Conservation (phyloP, 2,888 invertebrate genomes). For the Lasioglossum morio region DNA sequence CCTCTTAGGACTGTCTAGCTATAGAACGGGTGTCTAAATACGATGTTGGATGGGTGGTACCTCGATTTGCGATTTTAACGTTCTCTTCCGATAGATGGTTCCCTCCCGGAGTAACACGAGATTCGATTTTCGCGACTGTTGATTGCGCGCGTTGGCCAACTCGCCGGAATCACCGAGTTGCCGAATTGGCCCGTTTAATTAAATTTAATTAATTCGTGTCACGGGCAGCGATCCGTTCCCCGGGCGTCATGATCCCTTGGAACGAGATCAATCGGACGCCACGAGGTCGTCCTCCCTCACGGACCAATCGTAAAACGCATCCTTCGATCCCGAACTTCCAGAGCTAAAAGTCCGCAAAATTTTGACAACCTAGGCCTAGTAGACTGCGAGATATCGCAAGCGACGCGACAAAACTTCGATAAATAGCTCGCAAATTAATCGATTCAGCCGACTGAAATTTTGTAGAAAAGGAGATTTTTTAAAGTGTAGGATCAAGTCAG, state of each 20-base stretch:
- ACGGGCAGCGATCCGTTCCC: constrained; percentile 8
- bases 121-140: constrained; percentile 17
- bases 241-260: not conserved
- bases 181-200: constrained; percentile 35
- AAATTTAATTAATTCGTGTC: constrained; percentile 45
- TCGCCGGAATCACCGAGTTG: constrained; percentile 1
- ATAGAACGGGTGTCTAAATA: not conserved
- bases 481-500: not conserved
- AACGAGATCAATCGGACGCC: constrained; percentile 2
- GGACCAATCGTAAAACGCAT: not conserved
- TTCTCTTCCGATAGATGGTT: not conserved
- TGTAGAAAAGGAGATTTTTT: not conserved
- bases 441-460: not conserved
- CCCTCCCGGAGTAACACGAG: not conserved
- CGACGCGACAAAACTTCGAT: not conserved
- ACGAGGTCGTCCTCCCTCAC: not conserved
- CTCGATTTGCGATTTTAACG: constrained; percentile 18
- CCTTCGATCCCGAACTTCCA: not conserved
- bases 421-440: not conserved
- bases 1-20: not conserved
- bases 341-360: not conserved
- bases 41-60: not conserved
- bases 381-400: not conserved
- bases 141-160: constrained; percentile 18
- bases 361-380: not conserved